These are phyloP conservation scores for Leptinotarsa tumamoca DNA, from an alignment of 2,888 invertebrate genomes.

Conservation along the genomic window DNA sequence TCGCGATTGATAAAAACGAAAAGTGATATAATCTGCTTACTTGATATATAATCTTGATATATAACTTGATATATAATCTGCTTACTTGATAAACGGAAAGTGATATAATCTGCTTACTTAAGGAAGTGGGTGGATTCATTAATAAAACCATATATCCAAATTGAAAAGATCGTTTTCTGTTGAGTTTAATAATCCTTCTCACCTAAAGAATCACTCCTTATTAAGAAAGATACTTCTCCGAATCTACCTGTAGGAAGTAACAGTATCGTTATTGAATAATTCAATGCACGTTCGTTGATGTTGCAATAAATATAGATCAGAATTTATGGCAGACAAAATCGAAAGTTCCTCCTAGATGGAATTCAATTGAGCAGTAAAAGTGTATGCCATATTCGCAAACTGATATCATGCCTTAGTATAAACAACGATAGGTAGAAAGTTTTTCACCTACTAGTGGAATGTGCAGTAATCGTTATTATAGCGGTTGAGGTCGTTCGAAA, in stretches of 20 bases:
- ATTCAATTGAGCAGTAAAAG: slow-evolving; percentile 25
- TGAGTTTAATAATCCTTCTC: too few species aligned
- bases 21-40: too few species aligned
- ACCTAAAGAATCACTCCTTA: too few species aligned
- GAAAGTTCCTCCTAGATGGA: slow-evolving; percentile 13
- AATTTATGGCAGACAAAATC: slow-evolving; percentile 23
- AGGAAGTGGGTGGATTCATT: too few species aligned
- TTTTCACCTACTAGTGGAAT: neutral
- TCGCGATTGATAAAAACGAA: too few species aligned
- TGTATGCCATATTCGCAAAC: slow-evolving; percentile 10
- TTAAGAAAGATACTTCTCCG: too few species aligned
- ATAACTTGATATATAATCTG: too few species aligned
- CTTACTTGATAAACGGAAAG: too few species aligned
- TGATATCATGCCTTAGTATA: slow-evolving; percentile 10
- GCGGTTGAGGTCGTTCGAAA: neutral
- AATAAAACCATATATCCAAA: too few species aligned
- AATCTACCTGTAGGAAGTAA: neutral
- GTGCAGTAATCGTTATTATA: neutral
- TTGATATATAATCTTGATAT: too few species aligned
- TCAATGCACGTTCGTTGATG: neutral
- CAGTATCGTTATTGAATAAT: neutral
- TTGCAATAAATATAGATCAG: slow-evolving; percentile 3
- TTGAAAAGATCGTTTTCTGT: too few species aligned
- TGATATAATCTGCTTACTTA: too few species aligned
- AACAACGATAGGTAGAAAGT: slow-evolving; percentile 24